These are phyloP conservation scores for Valencia hispanica DNA, from an alignment of 2,797 vertebrate species.

Conservation along the genomic window DNA sequence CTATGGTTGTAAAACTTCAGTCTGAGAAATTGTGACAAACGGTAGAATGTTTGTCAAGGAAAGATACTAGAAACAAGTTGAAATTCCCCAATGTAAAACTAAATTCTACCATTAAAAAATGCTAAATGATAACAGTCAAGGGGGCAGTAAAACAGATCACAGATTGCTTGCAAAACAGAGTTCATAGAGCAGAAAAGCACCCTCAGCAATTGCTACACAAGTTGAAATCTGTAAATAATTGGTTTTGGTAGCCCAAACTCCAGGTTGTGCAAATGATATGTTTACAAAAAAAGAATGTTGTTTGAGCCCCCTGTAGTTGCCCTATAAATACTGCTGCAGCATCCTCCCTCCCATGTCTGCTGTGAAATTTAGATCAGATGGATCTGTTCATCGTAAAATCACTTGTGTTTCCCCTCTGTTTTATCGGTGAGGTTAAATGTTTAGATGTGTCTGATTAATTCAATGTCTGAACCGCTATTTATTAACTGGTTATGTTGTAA, in stretches of 20 bases:
- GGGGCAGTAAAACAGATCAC: background rate
- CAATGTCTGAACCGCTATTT: background rate
- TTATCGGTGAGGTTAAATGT: constrained; percentile 32
- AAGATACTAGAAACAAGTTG: background rate
- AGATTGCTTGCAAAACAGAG: background rate
- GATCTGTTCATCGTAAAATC: constrained; percentile 16
- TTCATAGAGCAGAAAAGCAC: no score
- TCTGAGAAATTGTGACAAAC: no score
- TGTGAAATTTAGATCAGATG: constrained; percentile 51
- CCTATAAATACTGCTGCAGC: background rate
- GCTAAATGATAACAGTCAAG: background rate
- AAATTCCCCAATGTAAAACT: background rate
- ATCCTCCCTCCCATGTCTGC: constrained; percentile 8
- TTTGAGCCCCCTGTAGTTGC: background rate
- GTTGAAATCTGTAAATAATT: background rate
- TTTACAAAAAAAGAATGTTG: background rate
- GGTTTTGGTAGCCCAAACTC: background rate
- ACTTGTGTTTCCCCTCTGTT: constrained; percentile 42
- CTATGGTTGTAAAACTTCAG: no score
- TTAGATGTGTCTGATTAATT: background rate
- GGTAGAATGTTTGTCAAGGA: background rate
- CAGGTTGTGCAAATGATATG: background rate
- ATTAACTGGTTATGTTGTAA: background rate
- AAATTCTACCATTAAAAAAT: background rate
- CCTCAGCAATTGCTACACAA: background rate